These are phyloP conservation scores for Pogonocherus hispidulus DNA, from an alignment of 2,888 invertebrate species.

Conservation along the genomic window DNA sequence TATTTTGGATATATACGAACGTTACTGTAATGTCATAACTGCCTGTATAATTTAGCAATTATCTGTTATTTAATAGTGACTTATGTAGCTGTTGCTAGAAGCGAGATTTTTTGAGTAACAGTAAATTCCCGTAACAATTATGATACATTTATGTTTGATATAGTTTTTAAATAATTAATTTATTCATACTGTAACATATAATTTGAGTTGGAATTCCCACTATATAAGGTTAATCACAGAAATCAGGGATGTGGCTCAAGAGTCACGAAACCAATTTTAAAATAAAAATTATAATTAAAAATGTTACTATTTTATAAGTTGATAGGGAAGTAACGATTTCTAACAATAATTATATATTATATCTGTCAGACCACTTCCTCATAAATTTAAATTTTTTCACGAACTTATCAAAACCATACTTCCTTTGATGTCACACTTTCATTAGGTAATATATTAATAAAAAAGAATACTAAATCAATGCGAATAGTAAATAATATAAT, in stretches of 20 bases:
- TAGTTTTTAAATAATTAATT: constrained; percentile 4
- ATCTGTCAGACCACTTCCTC: too few relatives aligned
- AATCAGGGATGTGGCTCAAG: neutral
- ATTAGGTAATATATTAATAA: too few relatives aligned
- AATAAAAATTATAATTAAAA: neutral
- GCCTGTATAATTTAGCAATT: neutral
- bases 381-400: too few relatives aligned
- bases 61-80: neutral
- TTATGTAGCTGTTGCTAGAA: neutral
- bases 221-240: neutral
- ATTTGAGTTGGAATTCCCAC: neutral
- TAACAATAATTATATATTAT: neutral
- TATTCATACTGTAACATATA: neutral
- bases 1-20: neutral
- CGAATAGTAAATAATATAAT: too few relatives aligned
- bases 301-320: neutral
- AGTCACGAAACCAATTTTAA: neutral
- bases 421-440: too few relatives aligned
- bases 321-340: neutral
- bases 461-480: too few relatives aligned
- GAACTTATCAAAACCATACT: too few relatives aligned
- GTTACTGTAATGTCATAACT: neutral
- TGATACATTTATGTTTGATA: neutral
- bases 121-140: neutral
- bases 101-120: neutral